These are phyloP conservation scores for Neodontobutis hainanensis DNA, from an alignment of 2,113 vertebrate species.

Conservation along the genomic window DNA sequence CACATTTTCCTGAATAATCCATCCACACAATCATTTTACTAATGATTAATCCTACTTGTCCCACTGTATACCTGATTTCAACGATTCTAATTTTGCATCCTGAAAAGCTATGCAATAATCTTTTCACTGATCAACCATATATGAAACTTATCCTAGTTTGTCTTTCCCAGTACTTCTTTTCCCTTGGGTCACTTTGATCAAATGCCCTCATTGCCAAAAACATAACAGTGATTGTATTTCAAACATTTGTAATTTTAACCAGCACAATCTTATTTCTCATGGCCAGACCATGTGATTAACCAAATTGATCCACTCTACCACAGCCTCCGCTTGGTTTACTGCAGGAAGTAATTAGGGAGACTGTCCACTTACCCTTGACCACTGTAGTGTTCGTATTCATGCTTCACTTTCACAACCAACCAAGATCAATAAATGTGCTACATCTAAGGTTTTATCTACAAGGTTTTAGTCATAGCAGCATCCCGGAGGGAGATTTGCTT, in stretches of 20 bases:
- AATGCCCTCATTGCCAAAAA: neutral
- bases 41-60: constrained; percentile 8
- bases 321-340: neutral
- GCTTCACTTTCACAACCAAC: neutral
- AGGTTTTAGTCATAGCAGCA: neutral
- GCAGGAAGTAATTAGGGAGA: constrained; percentile 44
- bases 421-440: constrained; percentile 2
- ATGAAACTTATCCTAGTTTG: neutral
- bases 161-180: neutral
- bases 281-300: constrained; percentile 7
- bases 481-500: neutral
- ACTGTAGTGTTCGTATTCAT: neutral
- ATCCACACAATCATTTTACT: constrained; percentile 6
- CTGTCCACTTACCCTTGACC: constrained; percentile 18
- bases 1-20: neutral
- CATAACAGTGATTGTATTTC: neutral
- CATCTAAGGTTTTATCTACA: neutral
- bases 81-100: neutral
- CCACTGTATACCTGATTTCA: neutral
- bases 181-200: neutral
- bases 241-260: neutral
- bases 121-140: neutral
- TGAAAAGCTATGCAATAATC: neutral
- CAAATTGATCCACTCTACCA: constrained; percentile 14
- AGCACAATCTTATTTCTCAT: neutral